Evolutionary conservation across 2,113 vertebrate genomes (phyloP), one percentile per base, ranked within the genome.

Genomic region (Geococcyx californianus): DNA sequence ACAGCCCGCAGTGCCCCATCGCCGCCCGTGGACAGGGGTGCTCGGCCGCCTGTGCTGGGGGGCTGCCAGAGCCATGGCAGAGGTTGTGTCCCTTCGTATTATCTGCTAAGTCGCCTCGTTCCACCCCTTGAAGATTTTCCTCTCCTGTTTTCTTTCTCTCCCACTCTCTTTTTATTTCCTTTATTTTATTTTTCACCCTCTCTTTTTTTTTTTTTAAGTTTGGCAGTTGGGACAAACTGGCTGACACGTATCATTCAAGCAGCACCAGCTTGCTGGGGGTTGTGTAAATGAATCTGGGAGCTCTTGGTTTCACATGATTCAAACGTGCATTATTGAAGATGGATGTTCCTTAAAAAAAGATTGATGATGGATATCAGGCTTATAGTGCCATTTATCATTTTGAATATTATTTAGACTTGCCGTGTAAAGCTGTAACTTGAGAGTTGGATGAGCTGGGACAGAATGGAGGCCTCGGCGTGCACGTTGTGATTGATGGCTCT

Each of bases 381-480:
- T 97, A 97, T 98, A 98, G 98, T 98, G 98, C 98, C 99, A 99
- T 99, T 99, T 99, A 99, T 99, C 99, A 99, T 99, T 98, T 98
- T 98, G 99, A 99, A 99, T 99, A 99, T 99, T 99, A 99, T 99
- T 99, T 99, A 99, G 99, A 99, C 99, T 99, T 99, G 98, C 98
- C 98, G 98, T 98, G 99, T 99, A 99, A 98, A 99, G 99, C 99
- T 99, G 99, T 99, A 99, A 99, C 99, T 98, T 98, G 99, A 99
- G 99, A 99, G 98, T 98, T 97, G 98, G 98, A 98, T 98, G 98
- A 97, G 98, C 98, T 91, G 97, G 98, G 98, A 98, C 98, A 98
- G 98, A 98, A 98, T 98, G 97, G 98, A 98, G 98, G 98, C 98
- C 98, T 98, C 95, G 96, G 98, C 96, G 97, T 98, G 98, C 98